Evolutionary conservation across 1,140 invertebrate genomes (phyloP).

Genomic region (Trichonephila inaurata): DNA sequence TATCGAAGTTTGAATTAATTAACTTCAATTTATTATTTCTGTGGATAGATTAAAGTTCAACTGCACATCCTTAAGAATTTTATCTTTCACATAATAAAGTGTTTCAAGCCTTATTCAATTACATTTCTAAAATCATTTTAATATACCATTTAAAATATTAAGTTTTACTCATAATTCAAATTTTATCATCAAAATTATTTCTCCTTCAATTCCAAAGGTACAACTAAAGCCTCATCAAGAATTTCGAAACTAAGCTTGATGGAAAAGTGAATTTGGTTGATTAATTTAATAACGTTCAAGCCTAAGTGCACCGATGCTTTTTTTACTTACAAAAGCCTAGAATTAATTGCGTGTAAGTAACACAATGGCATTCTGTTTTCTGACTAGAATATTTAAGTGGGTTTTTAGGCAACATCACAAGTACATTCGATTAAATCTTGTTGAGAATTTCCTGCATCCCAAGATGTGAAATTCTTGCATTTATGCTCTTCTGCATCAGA

Average conservation of each 20-base stretch:
- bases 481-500: background rate
- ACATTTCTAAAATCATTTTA: background rate
- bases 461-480: background rate
- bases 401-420: background rate
- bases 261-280: background rate
- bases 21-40: no score
- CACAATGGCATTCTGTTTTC: background rate
- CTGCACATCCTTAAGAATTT: no score
- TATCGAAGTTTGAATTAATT: no score
- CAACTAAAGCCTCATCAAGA: background rate
- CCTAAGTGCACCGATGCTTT: background rate
- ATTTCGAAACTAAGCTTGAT: background rate
- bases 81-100: background rate
- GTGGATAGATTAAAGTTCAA: no score
- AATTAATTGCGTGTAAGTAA: background rate
- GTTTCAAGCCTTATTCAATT: background rate
- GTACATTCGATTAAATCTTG: background rate
- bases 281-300: background rate
- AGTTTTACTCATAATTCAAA: background rate
- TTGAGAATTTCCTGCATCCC: background rate
- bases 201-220: background rate
- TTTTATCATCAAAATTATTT: background rate
- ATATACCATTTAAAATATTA: background rate
- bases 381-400: background rate
- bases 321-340: background rate